Base-by-base conservation (phyloP, 2,797 vertebrate species). In the Sebastolobus altivelis region DNA sequence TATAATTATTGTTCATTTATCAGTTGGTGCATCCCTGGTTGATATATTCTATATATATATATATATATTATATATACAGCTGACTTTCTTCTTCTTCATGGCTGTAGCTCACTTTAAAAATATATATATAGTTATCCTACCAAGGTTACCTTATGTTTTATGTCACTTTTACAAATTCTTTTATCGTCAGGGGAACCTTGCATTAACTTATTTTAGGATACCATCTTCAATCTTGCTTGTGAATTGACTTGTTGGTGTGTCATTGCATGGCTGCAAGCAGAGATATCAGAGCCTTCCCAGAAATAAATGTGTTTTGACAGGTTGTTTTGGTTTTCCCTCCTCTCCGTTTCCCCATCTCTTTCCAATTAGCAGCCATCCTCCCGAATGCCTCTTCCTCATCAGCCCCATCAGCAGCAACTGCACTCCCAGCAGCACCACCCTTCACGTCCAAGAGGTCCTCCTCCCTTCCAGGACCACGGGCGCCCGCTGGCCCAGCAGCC, bases 381-480 rank as follows among this genome's bases (percentile, higher is more conserved):
- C 49, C 90, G 95, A 82, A 95, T 96, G 94, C 85, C 88, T 75
- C 87, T 88, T 73, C 92, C 91, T 75, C 93, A 92, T 77, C 93
- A 90, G 11, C 88, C 89, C 77, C 92, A 92, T 87, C 94, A 93
- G 43, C 95, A 95, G 59, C 93, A 93, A 43, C 79, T 93, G 74
- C 94, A 93, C 38, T 89, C 94, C 29, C 94, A 93, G 66, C 94
- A 94, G 80, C 95, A 95, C 71, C 92, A 93, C 89, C 94, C 95
- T 62, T 93, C 95, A 0, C 93, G 88, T 72, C 89, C 83, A 62
- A 96, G 96, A 81, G 96, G 97, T 78, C 95, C 96, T 60, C 95
- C 96, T 72, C 89, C 94, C 38, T 96, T 95, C 81, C 93, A 94
- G 12, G 94, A 95, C 6, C 93, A 94, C 0, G 92, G 95, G 2